phyloP scores from a whole-genome alignment of 53 echinoderm and acorn worm species.

The Stichopus horrens region DNA sequence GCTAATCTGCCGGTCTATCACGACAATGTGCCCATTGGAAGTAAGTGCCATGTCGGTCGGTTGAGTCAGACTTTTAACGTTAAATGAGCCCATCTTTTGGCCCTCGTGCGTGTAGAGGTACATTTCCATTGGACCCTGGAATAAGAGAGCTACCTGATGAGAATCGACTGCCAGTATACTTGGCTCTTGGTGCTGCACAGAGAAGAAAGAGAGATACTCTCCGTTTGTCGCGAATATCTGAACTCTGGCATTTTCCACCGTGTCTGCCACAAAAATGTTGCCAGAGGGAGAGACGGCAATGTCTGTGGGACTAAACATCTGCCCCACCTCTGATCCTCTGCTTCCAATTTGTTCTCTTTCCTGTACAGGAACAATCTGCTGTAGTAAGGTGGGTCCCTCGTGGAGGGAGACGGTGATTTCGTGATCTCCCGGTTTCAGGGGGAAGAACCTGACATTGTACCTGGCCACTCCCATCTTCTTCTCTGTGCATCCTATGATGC shows the following conservation, averaged over 20 bases:
- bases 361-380: conserved; percentile 72
- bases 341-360: conserved; percentile 84
- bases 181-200: conserved; percentile 75
- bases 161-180: conserved; percentile 66
- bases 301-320: conserved; percentile 82
- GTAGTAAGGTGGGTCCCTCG: conserved; percentile 52
- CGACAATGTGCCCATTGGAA: conserved; percentile 63
- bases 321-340: conserved; percentile 62
- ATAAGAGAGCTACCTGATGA: conserved; percentile 60
- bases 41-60: conserved; percentile 83
- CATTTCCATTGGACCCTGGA: conserved; percentile 69
- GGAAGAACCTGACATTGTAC: conserved; percentile 75
- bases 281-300: conserved; percentile 66
- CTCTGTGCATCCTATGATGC: conserved; percentile 63
- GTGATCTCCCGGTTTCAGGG: conserved; percentile 65
- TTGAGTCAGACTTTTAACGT: conserved; percentile 65
- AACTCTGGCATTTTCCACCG: conserved; percentile 84
- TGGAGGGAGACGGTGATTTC: conserved; percentile 69
- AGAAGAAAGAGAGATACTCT: conserved; percentile 60
- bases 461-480: conserved; percentile 63
- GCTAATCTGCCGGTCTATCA: conserved; percentile 78
- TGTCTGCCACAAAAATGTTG: conserved; percentile 83
- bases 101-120: conserved; percentile 71
- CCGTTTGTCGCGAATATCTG: conserved; percentile 79
- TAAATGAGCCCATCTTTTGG: conserved; percentile 53